phyloP scores from a whole-genome alignment of 2,797 vertebrate genomes.

The Chelmon rostratus region DNA sequence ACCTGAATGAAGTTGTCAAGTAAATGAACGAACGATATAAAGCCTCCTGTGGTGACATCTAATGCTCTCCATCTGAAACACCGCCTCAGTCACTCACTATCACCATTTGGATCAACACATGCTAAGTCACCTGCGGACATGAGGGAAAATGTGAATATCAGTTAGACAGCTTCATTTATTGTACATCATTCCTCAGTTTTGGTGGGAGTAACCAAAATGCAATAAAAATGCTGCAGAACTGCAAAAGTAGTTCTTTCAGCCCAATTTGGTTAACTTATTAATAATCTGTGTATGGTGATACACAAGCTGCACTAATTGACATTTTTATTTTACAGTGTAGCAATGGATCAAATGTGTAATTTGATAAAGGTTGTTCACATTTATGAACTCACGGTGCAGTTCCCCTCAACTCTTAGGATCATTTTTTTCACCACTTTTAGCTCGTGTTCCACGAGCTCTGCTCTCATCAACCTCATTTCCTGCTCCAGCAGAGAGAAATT shows the following conservation, averaged over 20 bases:
- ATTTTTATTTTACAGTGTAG: neutral
- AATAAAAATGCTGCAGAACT: neutral
- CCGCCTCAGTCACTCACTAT: conserved; percentile 21
- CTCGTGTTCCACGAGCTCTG: no score
- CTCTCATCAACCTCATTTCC: no score
- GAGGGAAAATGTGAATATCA: neutral
- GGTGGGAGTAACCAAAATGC: neutral
- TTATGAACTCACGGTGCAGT: neutral
- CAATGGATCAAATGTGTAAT: neutral
- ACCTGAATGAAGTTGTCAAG: conserved; percentile 35
- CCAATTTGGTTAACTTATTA: neutral
- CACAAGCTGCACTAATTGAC: neutral
- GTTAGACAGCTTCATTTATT: neutral
- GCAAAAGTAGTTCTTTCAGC: no score
- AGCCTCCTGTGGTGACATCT: conserved; percentile 16
- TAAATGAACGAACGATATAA: conserved; percentile 37
- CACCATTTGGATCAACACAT: neutral
- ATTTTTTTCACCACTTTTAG: neutral
- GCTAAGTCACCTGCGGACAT: neutral
- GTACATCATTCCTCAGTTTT: neutral
- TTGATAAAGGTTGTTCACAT: neutral
- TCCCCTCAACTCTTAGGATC: no score
- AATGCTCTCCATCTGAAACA: conserved; percentile 14
- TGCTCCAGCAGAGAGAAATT: no score
- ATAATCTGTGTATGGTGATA: neutral